Base-by-base conservation (phyloP, 2,797 vertebrate genomes). In the Neopelma chrysocephalum region DNA sequence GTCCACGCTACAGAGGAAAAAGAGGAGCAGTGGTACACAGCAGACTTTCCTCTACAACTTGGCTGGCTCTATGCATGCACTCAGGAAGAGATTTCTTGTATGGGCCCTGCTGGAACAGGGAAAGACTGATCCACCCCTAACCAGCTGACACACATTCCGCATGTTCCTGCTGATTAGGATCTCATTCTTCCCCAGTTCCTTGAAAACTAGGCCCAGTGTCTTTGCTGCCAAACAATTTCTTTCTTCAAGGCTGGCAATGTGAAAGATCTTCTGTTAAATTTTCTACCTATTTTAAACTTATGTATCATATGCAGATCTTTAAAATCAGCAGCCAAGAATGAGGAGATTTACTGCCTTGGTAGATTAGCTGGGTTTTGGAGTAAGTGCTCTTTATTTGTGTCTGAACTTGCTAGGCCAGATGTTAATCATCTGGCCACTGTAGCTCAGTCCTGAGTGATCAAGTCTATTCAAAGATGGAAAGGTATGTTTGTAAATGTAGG, bases 31-130 rank as follows among this genome's bases (percentile, higher is more conserved):
- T 18, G 50, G 43, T 40, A 45, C 3, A 3, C 31, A 47, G 48
- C 38, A 51, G 42, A 36, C 15, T 17, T 64, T 70, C 7, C 26
- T 40, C 31, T 87, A 13, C n/a, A 64, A 1, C 34, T 47, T 84
- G 43, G 2, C 43, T 79, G 70, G 13, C 29, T 56, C 38, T 81
- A 0, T 86, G 69, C 1, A 0, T 4, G 15, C 22, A 19, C 21
- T 4, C 10, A 21, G 45, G 61, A 86, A 47, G 47, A 75, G 47
- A 16, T 57, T 78, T 84, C 36, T 61, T 71, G 21, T 32, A 10
- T 45, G 36, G 32, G 29, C 47, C 1, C 1, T 40, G 36, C 68
- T 75, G 19, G 38, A 45, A 25, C 3, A 7, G 34, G 19, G 9
- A n/a, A 56, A n/a, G 1, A 3, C 70, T 70, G 68, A 79, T n/a